These are phyloP conservation scores for Gallinago undulata DNA, from an alignment of 2,113 vertebrate genomes.

Conservation along the genomic window DNA sequence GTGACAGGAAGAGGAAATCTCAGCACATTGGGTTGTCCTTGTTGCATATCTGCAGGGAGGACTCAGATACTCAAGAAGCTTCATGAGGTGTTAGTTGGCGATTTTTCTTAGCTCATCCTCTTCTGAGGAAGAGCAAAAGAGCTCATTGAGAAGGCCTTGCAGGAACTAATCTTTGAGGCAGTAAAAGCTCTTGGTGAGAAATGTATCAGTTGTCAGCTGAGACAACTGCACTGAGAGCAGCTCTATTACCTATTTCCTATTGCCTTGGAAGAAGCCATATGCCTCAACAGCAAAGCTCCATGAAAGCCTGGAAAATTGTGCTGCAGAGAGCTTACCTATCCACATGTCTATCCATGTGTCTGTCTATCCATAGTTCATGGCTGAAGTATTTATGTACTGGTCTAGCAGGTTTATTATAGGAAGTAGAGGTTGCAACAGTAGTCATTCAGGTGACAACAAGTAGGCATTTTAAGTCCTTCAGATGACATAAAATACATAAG, in stretches of 20 bases:
- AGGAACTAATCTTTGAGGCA: not conserved
- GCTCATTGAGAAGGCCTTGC: not conserved
- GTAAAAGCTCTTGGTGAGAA: not conserved
- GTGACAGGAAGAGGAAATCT: not conserved
- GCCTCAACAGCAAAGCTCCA: not conserved
- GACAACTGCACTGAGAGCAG: not conserved
- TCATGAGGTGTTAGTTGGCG: not conserved
- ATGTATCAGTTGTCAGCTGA: not conserved
- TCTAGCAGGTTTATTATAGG: not conserved
- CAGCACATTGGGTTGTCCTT: not conserved
- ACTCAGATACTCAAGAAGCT: not conserved
- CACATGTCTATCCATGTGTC: not conserved
- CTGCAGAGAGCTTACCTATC: not conserved
- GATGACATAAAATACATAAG: not conserved
- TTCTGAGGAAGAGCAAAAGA: not conserved
- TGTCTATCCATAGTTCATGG: not conserved
- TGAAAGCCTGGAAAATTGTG: not conserved
- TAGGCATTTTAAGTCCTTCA: not conserved
- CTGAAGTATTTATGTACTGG: not conserved
- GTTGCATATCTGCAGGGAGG: not conserved
- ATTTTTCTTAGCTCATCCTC: not conserved
- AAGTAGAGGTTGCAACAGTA: not conserved
- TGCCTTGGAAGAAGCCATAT: not conserved
- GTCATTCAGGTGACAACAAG: not conserved
- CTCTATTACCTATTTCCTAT: not conserved